Conservation (phyloP, 2,888 invertebrate genomes). For the Eupithecia tripunctaria region DNA sequence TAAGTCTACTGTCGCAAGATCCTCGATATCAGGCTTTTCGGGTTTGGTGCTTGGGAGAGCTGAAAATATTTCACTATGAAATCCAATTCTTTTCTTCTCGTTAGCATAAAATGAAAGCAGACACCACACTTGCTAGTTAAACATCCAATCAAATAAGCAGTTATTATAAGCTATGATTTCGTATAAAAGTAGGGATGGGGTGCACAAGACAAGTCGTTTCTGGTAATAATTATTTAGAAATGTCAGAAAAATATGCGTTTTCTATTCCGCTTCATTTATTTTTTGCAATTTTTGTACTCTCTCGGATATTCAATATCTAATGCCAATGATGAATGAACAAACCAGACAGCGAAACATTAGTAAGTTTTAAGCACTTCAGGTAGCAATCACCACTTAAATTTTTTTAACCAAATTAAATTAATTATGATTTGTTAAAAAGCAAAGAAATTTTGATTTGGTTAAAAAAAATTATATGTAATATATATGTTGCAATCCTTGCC, state of each 20-base stretch:
- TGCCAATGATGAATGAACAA: background rate
- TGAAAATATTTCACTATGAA: constrained; percentile 26
- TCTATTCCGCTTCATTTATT: background rate
- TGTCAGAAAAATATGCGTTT: background rate
- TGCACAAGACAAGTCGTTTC: too few species aligned
- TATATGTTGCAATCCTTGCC: background rate
- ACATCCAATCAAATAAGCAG: background rate
- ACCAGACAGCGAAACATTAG: background rate
- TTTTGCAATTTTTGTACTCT: background rate
- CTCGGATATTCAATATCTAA: background rate
- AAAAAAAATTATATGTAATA: too few species aligned
- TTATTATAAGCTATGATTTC: background rate
- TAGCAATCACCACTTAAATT: background rate
- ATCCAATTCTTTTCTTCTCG: background rate
- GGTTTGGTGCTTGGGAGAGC: constrained; percentile 70
- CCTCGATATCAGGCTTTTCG: constrained; percentile 76
- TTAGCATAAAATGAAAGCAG: background rate
- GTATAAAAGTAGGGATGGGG: background rate
- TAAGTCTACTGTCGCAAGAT: constrained; percentile 69
- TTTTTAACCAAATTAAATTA: background rate
- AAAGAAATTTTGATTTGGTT: too few species aligned
- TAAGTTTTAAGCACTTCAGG: background rate
- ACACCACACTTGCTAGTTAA: constrained; percentile 4
- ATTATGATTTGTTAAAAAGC: background rate
- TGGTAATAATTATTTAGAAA: background rate